Base-by-base conservation (phyloP, 2,113 vertebrate genomes). In the Oriolus oriolus region DNA sequence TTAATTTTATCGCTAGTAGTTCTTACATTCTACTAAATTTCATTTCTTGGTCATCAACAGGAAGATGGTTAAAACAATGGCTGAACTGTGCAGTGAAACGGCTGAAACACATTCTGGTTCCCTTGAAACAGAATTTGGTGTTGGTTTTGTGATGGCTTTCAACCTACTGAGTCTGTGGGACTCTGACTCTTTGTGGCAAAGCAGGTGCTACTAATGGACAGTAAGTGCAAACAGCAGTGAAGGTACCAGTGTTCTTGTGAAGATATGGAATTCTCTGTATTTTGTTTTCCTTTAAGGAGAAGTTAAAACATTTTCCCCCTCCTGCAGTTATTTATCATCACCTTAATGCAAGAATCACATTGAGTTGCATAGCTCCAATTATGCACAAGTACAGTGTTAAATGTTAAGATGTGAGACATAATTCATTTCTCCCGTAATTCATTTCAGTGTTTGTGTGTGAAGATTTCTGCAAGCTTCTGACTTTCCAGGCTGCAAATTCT, bases 401-500 rank as follows among this genome's bases (percentile, higher is more conserved):
- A 96, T 96, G 97, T 97, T 98, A 97, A 97, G 96, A 96, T 96
- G 92, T 97, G 97, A 97, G 87, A 93, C 95, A 93, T 90, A 96
- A 97, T 97, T 97, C 97, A 96, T 97, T 97, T 97, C 93, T 97
- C 95, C 87, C 52, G 79, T 87, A 97, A 97, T 98, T 98, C 96
- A 97, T 98, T 97, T 97, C 97, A 93, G 89, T 95, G 84, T 96
- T 41, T 82, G 95, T 53, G 37, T 94, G 96, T 92, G 94, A 96
- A 93, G 94, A 96, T 96, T 96, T 90, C 96, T 97, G 90, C 92
- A 96, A 92, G 89, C 94, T 97, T 95, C 93, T 90, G 95, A 97
- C 97, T 98, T 97, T 97, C 90, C 94, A 97, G 96, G 97, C 97
- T 97, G 95, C 96, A 97, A 97, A 98, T 98, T 98, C 97, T 98